Evolutionary conservation across 2,113 vertebrate genomes (phyloP).

Genomic region (Apteryx owenii): DNA sequence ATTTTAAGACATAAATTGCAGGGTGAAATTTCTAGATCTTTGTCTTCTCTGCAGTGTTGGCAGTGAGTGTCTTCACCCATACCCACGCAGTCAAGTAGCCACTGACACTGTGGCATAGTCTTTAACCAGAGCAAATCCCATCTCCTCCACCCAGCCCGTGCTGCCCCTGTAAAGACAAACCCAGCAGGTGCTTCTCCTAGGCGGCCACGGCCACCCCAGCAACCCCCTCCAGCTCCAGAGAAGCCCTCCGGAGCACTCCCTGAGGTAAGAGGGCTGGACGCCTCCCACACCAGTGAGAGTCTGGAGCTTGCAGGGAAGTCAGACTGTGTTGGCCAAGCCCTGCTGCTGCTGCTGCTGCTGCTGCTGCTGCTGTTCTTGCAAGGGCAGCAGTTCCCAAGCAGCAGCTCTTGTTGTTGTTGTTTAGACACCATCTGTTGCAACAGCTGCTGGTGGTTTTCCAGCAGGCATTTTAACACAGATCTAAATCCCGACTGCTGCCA

Average conservation of each 20-base stretch:
- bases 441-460: constrained; percentile 53
- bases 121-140: background rate
- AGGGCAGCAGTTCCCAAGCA: background rate
- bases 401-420: background rate
- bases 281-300: background rate
- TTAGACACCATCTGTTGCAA: constrained; percentile 55
- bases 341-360: background rate
- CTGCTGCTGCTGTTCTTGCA: background rate
- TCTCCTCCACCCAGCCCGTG: background rate
- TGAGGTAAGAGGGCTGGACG: background rate
- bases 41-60: background rate
- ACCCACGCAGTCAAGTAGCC: background rate
- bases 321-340: background rate
- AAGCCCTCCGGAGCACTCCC: background rate
- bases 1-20: background rate
- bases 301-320: background rate
- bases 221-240: too few species aligned
- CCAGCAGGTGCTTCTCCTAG: background rate
- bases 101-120: background rate
- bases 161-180: background rate
- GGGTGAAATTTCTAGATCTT: background rate
- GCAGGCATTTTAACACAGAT: background rate
- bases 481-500: background rate
- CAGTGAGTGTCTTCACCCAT: background rate
- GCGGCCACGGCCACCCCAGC: background rate